Percentiles rank a stretch among this genome's conserved stretches.
These are phyloP conservation scores for Apamea sordens DNA, from an alignment of 2,888 invertebrate genomes.

Conservation along the genomic window DNA sequence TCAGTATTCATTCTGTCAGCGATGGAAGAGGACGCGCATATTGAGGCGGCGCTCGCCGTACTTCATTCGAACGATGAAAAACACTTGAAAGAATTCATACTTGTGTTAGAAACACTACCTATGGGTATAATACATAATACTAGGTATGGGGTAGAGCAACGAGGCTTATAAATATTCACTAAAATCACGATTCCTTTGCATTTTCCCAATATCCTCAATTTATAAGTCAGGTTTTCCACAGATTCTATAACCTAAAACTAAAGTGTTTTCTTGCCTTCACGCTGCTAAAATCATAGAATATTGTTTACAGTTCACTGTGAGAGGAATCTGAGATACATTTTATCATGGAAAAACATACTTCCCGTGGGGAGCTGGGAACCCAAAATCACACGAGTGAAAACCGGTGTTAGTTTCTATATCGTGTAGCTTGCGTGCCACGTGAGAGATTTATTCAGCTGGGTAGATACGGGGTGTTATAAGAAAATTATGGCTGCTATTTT, in stretches of 20 bases:
- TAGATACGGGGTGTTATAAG: background rate
- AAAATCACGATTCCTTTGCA: background rate
- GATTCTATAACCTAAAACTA: slow-evolving; percentile 9
- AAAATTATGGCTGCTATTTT: background rate
- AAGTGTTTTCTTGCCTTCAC: slow-evolving; percentile 8
- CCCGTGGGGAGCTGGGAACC: slow-evolving; percentile 18
- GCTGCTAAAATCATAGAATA: slow-evolving; percentile 26
- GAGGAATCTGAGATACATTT: slow-evolving; percentile 29
- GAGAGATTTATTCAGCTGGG: slow-evolving; percentile 10
- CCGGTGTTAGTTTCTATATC: background rate
- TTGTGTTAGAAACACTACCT: too few species aligned
- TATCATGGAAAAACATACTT: slow-evolving; percentile 49
- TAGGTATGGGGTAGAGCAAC: too few species aligned
- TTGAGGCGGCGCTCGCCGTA: too few species aligned
- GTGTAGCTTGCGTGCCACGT: background rate
- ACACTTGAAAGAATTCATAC: too few species aligned
- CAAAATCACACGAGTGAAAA: slow-evolving; percentile 27
- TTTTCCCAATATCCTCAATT: background rate
- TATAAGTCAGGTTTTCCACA: slow-evolving; percentile 27
- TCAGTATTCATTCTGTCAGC: too few species aligned
- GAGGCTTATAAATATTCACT: background rate
- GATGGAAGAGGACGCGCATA: too few species aligned
- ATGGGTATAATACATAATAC: too few species aligned
- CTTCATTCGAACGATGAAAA: too few species aligned
- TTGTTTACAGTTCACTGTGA: slow-evolving; percentile 15